These are phyloP conservation scores for Bolinopsis microptera DNA, from an alignment of 37 sponge, comb jelly and placozoan species.

Conservation along the genomic window DNA sequence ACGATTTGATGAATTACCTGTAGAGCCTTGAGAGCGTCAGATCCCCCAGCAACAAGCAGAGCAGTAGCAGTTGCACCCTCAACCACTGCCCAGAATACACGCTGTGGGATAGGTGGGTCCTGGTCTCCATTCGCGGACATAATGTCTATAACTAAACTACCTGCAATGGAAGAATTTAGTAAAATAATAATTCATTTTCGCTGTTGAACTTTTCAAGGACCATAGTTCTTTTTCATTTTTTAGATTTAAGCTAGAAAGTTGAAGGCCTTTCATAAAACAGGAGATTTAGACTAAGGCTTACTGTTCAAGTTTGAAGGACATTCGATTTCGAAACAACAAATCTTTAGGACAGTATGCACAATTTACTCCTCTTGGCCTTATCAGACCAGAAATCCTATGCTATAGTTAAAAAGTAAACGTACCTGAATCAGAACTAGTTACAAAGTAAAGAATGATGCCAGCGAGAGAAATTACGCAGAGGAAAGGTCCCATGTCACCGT, in stretches of 20 bases:
- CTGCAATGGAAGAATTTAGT: not conserved
- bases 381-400: too few relatives aligned
- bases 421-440: constrained; percentile 33
- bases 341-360: too few relatives aligned
- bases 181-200: not conserved
- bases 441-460: constrained; percentile 37
- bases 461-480: not conserved
- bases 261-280: too few relatives aligned
- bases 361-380: too few relatives aligned
- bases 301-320: too few relatives aligned
- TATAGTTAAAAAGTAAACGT: too few relatives aligned
- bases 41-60: constrained; percentile 17
- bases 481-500: constrained; percentile 40
- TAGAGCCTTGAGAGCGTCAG: not conserved
- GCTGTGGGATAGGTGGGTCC: not conserved
- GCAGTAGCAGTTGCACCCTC: constrained; percentile 56
- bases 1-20: too few relatives aligned
- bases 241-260: too few relatives aligned
- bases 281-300: too few relatives aligned
- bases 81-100: constrained; percentile 40
- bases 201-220: too few relatives aligned
- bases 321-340: too few relatives aligned
- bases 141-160: constrained; percentile 28
- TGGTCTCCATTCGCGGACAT: constrained; percentile 33
- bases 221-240: too few relatives aligned